phyloP scores from a whole-genome alignment of 2,113 vertebrate genomes.

The Myodes glareolus region DNA sequence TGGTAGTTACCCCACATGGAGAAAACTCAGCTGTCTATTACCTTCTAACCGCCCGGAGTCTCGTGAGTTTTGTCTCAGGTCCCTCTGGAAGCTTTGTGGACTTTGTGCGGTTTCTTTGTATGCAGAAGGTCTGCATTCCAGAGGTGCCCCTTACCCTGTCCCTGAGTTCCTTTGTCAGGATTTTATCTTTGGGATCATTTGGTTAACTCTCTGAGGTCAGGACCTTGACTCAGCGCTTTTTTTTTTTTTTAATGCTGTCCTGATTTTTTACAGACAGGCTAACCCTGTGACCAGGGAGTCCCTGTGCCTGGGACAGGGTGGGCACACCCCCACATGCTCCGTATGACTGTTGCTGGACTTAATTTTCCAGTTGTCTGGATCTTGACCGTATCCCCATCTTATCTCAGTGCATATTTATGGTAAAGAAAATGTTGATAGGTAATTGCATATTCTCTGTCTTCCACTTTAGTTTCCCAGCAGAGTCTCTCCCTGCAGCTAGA shows the following conservation, averaged over 20 bases:
- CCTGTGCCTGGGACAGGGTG: neutral
- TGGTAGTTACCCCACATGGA: neutral
- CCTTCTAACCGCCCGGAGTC: neutral
- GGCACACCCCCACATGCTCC: neutral
- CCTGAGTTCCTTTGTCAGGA: neutral
- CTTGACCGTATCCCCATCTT: neutral
- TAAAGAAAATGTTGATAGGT: neutral
- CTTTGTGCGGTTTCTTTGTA: neutral
- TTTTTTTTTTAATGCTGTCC: neutral
- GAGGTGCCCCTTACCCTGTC: neutral
- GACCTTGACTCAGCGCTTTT: neutral
- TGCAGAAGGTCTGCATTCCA: neutral
- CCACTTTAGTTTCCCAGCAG: neutral
- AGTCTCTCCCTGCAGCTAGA: neutral
- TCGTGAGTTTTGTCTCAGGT: neutral
- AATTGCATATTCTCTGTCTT: neutral
- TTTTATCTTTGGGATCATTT: neutral
- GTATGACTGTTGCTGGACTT: neutral
- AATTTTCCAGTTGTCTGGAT: neutral
- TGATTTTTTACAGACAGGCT: neutral
- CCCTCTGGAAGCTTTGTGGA: neutral
- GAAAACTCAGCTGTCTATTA: neutral
- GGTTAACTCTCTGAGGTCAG: neutral
- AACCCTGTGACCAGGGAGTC: neutral
- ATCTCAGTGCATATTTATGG: neutral